A percentile compares a stretch with the other conserved stretches of the same genome.
Conservation (phyloP, 2,797 vertebrate genomes). For the Coluber constrictor region DNA sequence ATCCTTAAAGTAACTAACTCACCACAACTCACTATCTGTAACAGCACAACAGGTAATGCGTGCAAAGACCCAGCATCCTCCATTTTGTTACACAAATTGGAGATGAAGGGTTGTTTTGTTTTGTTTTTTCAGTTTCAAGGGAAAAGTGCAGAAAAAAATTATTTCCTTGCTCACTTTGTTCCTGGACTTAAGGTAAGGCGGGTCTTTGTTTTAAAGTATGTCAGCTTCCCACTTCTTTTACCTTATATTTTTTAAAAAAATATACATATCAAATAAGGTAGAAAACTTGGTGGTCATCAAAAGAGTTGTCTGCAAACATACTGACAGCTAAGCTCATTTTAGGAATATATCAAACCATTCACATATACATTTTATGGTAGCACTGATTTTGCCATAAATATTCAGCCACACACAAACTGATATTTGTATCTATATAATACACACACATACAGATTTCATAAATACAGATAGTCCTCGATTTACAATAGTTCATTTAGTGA, state of each 20-base stretch:
- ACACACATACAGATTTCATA: neutral
- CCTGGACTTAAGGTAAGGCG: no score
- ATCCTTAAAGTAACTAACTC: no score
- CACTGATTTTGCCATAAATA: neutral
- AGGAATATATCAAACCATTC: neutral
- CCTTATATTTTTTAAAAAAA: no score
- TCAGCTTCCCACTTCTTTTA: neutral
- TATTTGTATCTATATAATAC: neutral
- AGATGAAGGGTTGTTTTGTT: no score
- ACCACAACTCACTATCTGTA: no score
- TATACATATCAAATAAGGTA: no score
- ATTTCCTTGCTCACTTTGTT: neutral
- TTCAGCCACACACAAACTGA: neutral
- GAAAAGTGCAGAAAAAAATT: neutral
- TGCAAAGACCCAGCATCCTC: neutral
- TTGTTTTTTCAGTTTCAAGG: neutral
- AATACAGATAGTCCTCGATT: neutral
- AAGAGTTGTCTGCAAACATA: neutral
- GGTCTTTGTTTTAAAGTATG: neutral
- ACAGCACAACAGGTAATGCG: neutral
- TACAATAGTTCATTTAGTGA: neutral
- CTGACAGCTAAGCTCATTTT: neutral
- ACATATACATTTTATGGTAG: neutral
- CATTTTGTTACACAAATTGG: no score
- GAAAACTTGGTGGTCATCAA: neutral